Base-by-base conservation (phyloP, 2,113 vertebrate species). In the Falcunculus frontatus region DNA sequence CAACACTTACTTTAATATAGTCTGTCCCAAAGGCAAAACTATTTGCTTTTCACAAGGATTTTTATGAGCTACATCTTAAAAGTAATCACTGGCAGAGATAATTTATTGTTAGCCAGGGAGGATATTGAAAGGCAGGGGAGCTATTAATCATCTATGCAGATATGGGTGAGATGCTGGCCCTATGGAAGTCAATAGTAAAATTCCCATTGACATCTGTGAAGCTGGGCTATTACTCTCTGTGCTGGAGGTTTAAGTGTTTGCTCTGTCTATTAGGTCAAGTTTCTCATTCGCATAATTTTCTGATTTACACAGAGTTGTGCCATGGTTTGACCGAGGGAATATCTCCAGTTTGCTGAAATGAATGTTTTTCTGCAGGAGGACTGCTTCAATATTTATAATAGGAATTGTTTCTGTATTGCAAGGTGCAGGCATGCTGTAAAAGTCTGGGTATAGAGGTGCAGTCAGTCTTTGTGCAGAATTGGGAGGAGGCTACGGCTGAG, bases 51-150 rank as follows among this genome's bases (percentile, higher is more conserved):
- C 96, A 86, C 93, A 90, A 96, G 83, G 86, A 90, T 92, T 97
- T 96, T 96, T 96, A 97, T 96, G 95, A 96, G 95, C 90, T 96
- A 95, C 88, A 82, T 94, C 88, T 96, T 96, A 94, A 95, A 97
- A 97, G 90, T 96, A 96, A 97, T 97, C 94, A 96, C 95, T 95
- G 89, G 86, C 86, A 95, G 92, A 95, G 83, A 95, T 96, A 97
- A 97, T 95, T 93, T 96, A 97, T 94, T 96, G 88, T 92, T 95
- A 96, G 83, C 85, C 86, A 97, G 95, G 87, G 94, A 96, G 90
- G 93, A 94, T 96, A 96, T 95, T 95, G 96, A 97, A 97, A 96
- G 93, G 72, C 90, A 95, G 80, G 69, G 90, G 88, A 96, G 88
- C 90, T 89, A 93, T 95, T 95, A 90, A 96, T 95, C 96, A 95